Evolutionary conservation across 2,888 invertebrate species (phyloP).

Genomic region (Conops quadrifasciatus): DNA sequence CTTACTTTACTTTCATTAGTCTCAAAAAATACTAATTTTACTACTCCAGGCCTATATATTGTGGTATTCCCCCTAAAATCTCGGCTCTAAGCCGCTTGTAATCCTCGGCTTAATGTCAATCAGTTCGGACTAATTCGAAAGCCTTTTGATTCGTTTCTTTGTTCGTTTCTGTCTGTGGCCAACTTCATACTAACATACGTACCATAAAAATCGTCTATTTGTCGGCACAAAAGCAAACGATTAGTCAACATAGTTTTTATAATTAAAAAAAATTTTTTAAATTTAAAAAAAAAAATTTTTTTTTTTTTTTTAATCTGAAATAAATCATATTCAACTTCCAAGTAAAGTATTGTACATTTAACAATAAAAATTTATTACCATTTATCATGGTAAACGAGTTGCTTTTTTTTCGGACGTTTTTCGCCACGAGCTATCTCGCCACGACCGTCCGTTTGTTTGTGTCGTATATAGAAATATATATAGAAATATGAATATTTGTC

Average conservation of each 20-base stretch:
- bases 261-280: background rate
- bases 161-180: background rate
- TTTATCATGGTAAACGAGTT: background rate
- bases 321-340: background rate
- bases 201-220: background rate
- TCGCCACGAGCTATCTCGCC: background rate
- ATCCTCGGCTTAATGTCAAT: constrained; percentile 28
- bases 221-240: constrained; percentile 6
- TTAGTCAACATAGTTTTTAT: constrained; percentile 9
- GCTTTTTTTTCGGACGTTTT: background rate
- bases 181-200: background rate
- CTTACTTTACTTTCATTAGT: too few relatives aligned
- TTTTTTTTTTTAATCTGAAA: background rate
- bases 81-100: constrained; percentile 19
- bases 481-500: background rate
- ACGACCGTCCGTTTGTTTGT: constrained; percentile 10
- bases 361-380: constrained; percentile 4
- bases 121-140: constrained; percentile 14
- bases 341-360: background rate
- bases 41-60: too few relatives aligned
- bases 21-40: too few relatives aligned
- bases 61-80: background rate
- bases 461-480: too few relatives aligned
- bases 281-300: too few relatives aligned
- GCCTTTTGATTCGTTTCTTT: background rate